Base-by-base conservation (phyloP, 2,888 invertebrate genomes). In the Suillia variegata region DNA sequence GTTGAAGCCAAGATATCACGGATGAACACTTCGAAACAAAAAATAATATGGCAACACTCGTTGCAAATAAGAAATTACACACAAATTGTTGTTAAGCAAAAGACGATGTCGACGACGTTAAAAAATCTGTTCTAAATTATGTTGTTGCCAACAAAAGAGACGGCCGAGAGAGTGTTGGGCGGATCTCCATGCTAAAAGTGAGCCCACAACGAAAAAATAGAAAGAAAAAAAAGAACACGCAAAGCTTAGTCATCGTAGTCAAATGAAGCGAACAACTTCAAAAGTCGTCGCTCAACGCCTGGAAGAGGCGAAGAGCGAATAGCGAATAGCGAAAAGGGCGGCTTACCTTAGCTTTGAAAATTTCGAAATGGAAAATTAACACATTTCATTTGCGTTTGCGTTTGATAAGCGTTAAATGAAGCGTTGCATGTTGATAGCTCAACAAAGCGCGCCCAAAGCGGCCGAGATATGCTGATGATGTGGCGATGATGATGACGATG, bases 361-460 rank as follows among this genome's bases (percentile, higher is more conserved):
- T n/a, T n/a, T n/a, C 12, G 5, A 31, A 31, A 31, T 31, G 31
- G 31, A 38, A 38, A 38, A 38, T 38, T 38, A 38, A 38, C 38
- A 38, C 38, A 38, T 38, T 38, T 38, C 38, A 38, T 38, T 38
- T n/a, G n/a, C n/a, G n/a, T n/a, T n/a, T n/a, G n/a, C n/a, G n/a
- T n/a, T n/a, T 38, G 38, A 38, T 38, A 38, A 4, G 38, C 38
- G 38, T 38, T 38, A 38, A 38, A 38, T 38, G 38, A 38, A 38
- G 38, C 38, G 38, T 38, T 38, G 38, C 38, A 38, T 33, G 56
- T 34, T 52, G 57, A 57, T 45, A 52, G 22, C 51, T 12, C 22
- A 48, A 58, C 54, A 58, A 58, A 52, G 22, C 51, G 10, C 22
- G 38, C 54, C 54, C 54, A 58, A 38, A 38, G 38, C 38, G n/a